Percentiles rank a stretch among this genome's conserved stretches.
These are phyloP conservation scores for Cremastobaeus sp. DNA, from an alignment of 2,888 invertebrate genomes.

Conservation along the genomic window DNA sequence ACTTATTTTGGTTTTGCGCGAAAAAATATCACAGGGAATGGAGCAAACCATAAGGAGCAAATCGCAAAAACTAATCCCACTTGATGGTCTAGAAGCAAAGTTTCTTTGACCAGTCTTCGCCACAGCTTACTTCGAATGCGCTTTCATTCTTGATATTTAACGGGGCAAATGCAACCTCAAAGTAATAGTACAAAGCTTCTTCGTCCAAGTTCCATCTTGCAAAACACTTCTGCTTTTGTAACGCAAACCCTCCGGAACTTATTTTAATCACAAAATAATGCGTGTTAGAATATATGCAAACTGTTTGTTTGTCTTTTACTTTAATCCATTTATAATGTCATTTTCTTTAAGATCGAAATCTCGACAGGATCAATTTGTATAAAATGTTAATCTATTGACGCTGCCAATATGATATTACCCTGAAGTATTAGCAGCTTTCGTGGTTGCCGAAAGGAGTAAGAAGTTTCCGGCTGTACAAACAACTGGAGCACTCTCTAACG, in stretches of 20 bases:
- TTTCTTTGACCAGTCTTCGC: conserved; percentile 51
- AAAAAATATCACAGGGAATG: conserved; percentile 36
- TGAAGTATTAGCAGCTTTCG: conserved; percentile 31
- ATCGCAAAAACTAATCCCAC: conserved; percentile 51
- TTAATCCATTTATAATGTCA: no score
- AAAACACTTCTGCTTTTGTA: conserved; percentile 8
- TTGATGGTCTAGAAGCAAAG: conserved; percentile 46
- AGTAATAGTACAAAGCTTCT: conserved; percentile 38
- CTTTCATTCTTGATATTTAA: conserved; percentile 40
- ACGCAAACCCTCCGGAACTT: no score
- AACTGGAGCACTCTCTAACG: conserved; percentile 28
- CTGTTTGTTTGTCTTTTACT: background rate
- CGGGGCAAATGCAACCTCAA: conserved; percentile 23
- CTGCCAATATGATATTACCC: conserved; percentile 34
- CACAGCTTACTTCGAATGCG: conserved; percentile 46
- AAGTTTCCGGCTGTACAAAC: conserved; percentile 52
- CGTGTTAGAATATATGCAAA: no score
- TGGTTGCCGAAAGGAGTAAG: conserved; percentile 36
- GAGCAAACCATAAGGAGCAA: conserved; percentile 31
- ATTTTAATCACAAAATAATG: no score
- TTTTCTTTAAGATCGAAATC: no score
- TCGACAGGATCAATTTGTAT: conserved; percentile 3
- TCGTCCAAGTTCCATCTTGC: conserved; percentile 16
- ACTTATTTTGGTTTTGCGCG: conserved; percentile 27
- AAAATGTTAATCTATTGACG: conserved; percentile 11